Percentiles rank a stretch among this genome's conserved stretches.
Conservation (phyloP, 2,888 invertebrate genomes). For the Trissolcus japonicus region DNA sequence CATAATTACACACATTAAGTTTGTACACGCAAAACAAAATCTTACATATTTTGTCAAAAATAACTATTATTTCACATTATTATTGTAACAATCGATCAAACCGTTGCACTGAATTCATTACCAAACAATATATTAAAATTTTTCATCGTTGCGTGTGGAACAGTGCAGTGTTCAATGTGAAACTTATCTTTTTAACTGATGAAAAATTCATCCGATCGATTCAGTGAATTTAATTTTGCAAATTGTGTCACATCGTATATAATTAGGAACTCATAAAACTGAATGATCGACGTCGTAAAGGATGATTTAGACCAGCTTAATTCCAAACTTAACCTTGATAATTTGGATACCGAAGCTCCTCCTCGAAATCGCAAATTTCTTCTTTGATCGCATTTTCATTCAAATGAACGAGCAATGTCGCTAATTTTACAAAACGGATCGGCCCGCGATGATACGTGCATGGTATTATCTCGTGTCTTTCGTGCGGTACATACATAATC, state of each 20-base stretch:
- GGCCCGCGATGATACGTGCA: too few relatives aligned
- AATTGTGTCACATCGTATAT: constrained; percentile 29
- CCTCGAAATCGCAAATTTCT: constrained; percentile 19
- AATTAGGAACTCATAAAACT: constrained; percentile 28
- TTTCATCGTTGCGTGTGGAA: too few relatives aligned
- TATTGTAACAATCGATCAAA: too few relatives aligned
- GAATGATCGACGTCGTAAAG: constrained; percentile 12
- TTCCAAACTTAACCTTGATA: constrained; percentile 19
- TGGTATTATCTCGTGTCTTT: constrained; percentile 19
- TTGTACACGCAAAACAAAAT: constrained; percentile 12
- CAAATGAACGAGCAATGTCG: constrained; percentile 26
- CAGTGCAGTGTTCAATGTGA: background rate
- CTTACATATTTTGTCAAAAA: constrained; percentile 5
- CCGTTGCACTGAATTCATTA: too few relatives aligned
- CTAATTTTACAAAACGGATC: too few relatives aligned
- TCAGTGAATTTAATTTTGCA: constrained; percentile 15
- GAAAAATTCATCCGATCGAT: constrained; percentile 19
- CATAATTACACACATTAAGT: constrained; percentile 55
- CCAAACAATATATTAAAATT: too few relatives aligned
- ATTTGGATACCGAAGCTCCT: constrained; percentile 12
- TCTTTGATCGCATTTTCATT: constrained; percentile 36
- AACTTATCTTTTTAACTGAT: background rate
- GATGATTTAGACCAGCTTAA: constrained; percentile 17
- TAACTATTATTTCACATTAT: background rate
- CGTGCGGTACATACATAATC: constrained; percentile 31